phyloP scores from a whole-genome alignment of 2,888 invertebrate species.

The Agrilus biguttatus region DNA sequence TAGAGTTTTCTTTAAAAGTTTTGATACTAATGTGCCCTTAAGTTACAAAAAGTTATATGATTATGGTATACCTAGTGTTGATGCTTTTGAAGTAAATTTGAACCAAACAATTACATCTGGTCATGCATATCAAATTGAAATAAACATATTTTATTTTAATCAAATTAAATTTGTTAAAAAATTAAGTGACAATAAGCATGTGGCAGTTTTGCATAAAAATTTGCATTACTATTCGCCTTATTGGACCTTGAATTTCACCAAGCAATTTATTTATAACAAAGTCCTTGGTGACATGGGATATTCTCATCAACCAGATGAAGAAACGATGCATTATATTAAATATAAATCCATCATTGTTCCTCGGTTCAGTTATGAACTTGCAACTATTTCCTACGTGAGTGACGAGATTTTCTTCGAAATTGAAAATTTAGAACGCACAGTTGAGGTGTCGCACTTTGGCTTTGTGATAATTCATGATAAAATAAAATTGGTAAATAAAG shows the following conservation, averaged over 20 bases:
- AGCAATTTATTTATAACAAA: neutral
- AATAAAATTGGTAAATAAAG: slow-evolving; percentile 13
- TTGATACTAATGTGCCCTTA: neutral
- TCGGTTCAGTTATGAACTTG: neutral
- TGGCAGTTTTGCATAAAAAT: slow-evolving; percentile 11
- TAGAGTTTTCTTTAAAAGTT: slow-evolving; percentile 5
- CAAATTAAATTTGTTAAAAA: slow-evolving; percentile 2
- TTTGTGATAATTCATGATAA: slow-evolving; percentile 14
- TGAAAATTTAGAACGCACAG: slow-evolving; percentile 11
- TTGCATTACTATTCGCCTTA: slow-evolving; percentile 14
- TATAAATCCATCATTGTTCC: neutral
- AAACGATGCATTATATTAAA: neutral
- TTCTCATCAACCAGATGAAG: neutral
- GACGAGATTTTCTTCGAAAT: slow-evolving; percentile 11
- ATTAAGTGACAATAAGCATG: slow-evolving; percentile 6
- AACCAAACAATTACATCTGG: neutral
- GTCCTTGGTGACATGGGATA: neutral
- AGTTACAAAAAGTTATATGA: neutral
- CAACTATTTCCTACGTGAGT: slow-evolving; percentile 10
- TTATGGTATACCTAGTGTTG: too few relatives aligned
- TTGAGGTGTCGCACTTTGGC: slow-evolving; percentile 17
- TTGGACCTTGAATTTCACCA: slow-evolving; percentile 6
- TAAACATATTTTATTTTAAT: slow-evolving; percentile 3
- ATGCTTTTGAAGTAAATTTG: neutral
- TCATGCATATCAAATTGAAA: neutral